Evolutionary conservation across 2,888 invertebrate species (phyloP).

Genomic region (Hybos culiciformis): DNA sequence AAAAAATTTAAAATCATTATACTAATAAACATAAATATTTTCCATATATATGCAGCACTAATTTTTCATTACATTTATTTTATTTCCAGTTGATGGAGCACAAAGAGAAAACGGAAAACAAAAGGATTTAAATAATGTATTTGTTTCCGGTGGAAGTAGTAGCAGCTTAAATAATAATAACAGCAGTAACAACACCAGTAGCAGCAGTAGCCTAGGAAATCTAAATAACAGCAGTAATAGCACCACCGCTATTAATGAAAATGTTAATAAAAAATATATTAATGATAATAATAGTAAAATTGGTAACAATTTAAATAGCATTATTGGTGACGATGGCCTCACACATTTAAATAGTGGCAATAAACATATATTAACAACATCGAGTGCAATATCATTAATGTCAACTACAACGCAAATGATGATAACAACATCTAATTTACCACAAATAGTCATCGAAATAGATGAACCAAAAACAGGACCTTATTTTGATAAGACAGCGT

Average conservation of each 20-base stretch:
- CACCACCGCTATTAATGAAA: slow-evolving; percentile 18
- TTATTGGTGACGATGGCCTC: slow-evolving; percentile 12
- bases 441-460: slow-evolving; percentile 25
- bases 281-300: slow-evolving; percentile 19
- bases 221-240: slow-evolving; percentile 15
- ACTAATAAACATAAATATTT: no score
- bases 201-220: slow-evolving; percentile 11
- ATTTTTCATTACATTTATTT: no score
- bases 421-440: slow-evolving; percentile 6
- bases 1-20: no score
- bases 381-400: background rate
- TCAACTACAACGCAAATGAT: background rate
- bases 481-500: slow-evolving; percentile 58
- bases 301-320: slow-evolving; percentile 13
- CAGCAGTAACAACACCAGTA: background rate
- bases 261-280: slow-evolving; percentile 14
- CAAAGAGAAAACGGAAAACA: slow-evolving; percentile 1
- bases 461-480: slow-evolving; percentile 49
- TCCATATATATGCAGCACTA: no score
- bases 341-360: slow-evolving; percentile 19
- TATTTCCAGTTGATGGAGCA: no score
- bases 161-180: background rate
- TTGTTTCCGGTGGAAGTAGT: background rate
- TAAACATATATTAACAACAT: no score
- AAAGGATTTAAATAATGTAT: background rate